These are phyloP conservation scores for Octodon degus DNA, from an alignment of 2,113 vertebrate genomes.

Conservation along the genomic window DNA sequence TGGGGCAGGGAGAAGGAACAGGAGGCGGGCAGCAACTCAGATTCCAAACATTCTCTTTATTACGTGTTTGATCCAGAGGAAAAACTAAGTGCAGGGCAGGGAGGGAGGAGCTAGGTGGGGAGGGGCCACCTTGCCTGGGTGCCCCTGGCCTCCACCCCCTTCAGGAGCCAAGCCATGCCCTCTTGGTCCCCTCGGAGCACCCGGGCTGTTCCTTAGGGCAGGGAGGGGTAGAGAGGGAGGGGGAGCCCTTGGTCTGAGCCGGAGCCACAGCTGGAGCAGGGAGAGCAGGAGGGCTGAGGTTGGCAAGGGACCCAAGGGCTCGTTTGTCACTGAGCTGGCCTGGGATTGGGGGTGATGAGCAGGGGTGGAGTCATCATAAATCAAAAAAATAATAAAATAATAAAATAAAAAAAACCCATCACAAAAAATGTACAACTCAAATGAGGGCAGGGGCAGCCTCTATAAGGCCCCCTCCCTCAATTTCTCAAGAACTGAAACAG, in stretches of 20 bases:
- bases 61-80: constrained; percentile 84
- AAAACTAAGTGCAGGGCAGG: constrained; percentile 79
- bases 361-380: constrained; percentile 72
- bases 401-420: constrained; percentile 84
- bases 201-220: constrained; percentile 72
- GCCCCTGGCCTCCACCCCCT: constrained; percentile 54
- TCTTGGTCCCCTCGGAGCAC: constrained; percentile 77
- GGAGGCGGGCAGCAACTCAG: constrained; percentile 74
- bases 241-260: constrained; percentile 78
- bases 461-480: constrained; percentile 63
- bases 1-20: constrained; percentile 48
- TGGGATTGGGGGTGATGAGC: constrained; percentile 63
- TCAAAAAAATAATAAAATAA: constrained; percentile 78
- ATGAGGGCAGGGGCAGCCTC: constrained; percentile 72
- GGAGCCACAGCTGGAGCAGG: constrained; percentile 45
- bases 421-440: constrained; percentile 84
- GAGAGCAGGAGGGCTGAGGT: constrained; percentile 73
- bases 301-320: constrained; percentile 73
- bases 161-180: constrained; percentile 75
- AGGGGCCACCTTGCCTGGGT: constrained; percentile 75
- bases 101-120: constrained; percentile 50
- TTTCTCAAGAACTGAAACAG: constrained; percentile 82
- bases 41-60: constrained; percentile 85
- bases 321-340: constrained; percentile 61
- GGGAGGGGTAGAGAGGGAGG: not conserved